phyloP scores from a whole-genome alignment of 2,797 vertebrate species.

The Anabacerthia variegaticeps region DNA sequence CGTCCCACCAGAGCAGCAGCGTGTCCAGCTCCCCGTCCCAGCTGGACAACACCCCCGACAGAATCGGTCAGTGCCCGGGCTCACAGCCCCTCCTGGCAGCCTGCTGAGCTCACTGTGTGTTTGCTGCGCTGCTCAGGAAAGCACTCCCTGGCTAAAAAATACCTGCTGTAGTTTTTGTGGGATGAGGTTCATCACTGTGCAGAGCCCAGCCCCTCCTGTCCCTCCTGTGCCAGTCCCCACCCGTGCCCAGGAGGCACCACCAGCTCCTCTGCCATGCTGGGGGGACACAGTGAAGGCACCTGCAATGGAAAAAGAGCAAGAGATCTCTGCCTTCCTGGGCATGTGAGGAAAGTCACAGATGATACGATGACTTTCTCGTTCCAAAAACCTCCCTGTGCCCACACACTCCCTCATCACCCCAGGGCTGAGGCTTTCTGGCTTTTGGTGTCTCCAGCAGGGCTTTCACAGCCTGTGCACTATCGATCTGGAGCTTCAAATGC shows the following conservation, averaged over 20 bases:
- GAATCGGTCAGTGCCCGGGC: constrained; percentile 77
- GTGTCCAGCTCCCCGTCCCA: constrained; percentile 88
- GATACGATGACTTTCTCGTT: not conserved
- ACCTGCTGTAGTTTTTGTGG: fast-evolving
- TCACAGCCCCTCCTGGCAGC: no score
- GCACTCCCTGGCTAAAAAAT: fast-evolving
- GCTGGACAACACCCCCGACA: constrained; percentile 80
- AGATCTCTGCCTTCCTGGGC: not conserved
- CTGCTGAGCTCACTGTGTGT: not conserved
- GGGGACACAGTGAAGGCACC: not conserved
- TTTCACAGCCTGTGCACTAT: not conserved
- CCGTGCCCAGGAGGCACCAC: not conserved
- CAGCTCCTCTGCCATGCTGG: not conserved
- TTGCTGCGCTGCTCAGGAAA: not conserved
- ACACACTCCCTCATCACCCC: not conserved
- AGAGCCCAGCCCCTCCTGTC: not conserved
- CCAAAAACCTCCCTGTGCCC: not conserved
- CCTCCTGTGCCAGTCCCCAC: not conserved
- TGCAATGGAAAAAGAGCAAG: not conserved
- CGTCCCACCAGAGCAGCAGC: constrained; percentile 89
- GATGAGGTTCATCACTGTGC: not conserved
- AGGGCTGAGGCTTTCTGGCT: not conserved
- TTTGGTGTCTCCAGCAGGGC: not conserved
- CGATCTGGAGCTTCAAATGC: not conserved
- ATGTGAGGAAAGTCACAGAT: not conserved